These are phyloP conservation scores for Pangasianodon hypophthalmus DNA, from an alignment of 2,113 vertebrate genomes.

Conservation along the genomic window DNA sequence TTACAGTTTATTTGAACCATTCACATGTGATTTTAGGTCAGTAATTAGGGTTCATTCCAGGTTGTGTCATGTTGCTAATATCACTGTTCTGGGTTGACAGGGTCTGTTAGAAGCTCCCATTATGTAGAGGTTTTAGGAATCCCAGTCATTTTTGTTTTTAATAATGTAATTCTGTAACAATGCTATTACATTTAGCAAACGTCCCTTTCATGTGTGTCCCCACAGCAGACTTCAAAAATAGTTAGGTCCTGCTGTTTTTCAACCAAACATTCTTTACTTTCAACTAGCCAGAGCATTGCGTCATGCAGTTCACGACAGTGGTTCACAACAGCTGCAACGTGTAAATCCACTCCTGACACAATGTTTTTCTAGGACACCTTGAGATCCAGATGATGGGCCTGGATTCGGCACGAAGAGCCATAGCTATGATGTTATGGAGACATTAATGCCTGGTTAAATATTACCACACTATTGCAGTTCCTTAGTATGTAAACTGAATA, in stretches of 20 bases:
- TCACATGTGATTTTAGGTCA: background rate
- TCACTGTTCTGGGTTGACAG: background rate
- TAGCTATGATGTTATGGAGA: background rate
- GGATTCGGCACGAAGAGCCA: background rate
- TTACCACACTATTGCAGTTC: background rate
- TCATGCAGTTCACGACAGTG: background rate
- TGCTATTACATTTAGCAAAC: background rate
- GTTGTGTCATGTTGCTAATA: background rate
- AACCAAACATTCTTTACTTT: background rate
- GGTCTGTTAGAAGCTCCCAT: background rate
- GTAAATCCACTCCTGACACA: conserved; percentile 13
- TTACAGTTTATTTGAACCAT: background rate
- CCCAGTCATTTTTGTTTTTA: background rate
- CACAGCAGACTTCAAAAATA: background rate
- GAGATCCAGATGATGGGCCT: conserved; percentile 10
- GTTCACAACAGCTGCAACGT: background rate
- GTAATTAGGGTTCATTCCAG: background rate
- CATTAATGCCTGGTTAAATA: background rate
- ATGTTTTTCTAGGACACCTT: conserved; percentile 12
- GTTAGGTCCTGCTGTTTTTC: background rate
- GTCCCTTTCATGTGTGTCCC: background rate
- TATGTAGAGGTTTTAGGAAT: background rate
- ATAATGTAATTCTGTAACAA: background rate
- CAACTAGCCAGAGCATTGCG: background rate
- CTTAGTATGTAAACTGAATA: background rate